Evolutionary conservation across 2,888 invertebrate species (phyloP).

Genomic region (Philonicus albiceps): DNA sequence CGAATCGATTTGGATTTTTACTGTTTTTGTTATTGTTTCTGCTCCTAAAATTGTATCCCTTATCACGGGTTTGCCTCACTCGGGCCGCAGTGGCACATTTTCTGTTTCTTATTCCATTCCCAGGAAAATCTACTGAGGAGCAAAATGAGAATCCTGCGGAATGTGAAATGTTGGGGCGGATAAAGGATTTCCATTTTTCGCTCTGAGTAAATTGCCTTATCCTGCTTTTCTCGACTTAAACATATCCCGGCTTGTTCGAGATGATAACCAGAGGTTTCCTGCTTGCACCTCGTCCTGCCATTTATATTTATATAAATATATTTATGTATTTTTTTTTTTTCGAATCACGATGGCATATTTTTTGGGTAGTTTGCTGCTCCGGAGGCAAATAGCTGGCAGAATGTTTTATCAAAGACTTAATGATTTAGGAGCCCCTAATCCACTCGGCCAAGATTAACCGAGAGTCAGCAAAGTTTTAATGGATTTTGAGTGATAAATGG

Average conservation of each 20-base stretch:
- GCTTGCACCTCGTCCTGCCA: not conserved
- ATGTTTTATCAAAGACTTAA: constrained; percentile 20
- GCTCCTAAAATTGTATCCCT: constrained; percentile 25
- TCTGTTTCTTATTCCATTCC: constrained; percentile 10
- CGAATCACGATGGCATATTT: not conserved
- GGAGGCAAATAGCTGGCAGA: not conserved
- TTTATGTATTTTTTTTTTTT: not conserved
- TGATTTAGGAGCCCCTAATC: constrained; percentile 37
- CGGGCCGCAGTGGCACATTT: not conserved
- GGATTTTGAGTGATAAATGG: constrained; percentile 47
- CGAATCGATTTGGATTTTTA: constrained; percentile 26
- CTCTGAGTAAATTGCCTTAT: constrained; percentile 29
- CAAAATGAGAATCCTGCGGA: constrained; percentile 12
- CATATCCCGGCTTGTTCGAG: constrained; percentile 7
- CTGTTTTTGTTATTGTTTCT: constrained; percentile 11
- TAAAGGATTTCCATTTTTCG: constrained; percentile 26
- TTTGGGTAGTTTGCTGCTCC: not conserved
- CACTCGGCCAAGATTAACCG: constrained; percentile 40
- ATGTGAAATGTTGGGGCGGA: constrained; percentile 12
- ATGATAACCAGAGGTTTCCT: constrained; percentile 1
- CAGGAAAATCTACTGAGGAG: not conserved
- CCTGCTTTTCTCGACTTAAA: not conserved
- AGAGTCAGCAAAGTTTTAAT: constrained; percentile 45
- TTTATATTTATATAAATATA: not conserved
- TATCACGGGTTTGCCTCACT: not conserved